Conservation (phyloP, 2,113 vertebrate genomes). For the Camelus dromedarius region DNA sequence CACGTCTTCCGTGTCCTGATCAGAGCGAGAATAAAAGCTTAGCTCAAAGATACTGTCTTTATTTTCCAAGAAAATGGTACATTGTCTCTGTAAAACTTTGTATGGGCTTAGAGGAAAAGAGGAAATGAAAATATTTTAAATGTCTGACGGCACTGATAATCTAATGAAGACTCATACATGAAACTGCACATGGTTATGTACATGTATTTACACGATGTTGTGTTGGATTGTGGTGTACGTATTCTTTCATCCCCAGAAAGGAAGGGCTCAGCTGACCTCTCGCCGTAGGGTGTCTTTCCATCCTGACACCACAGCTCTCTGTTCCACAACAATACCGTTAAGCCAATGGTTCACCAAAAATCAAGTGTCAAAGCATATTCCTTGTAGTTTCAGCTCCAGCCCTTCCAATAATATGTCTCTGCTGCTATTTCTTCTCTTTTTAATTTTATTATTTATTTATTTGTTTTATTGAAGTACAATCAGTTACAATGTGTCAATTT, state of each 20-base stretch:
- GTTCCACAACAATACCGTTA: too few relatives aligned
- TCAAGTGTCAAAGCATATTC: neutral
- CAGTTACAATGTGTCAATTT: neutral
- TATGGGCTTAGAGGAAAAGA: neutral
- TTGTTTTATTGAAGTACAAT: neutral
- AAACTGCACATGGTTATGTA: neutral
- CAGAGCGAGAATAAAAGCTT: neutral
- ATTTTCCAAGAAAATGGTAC: conserved; percentile 1
- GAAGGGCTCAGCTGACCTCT: neutral
- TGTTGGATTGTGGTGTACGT: neutral
- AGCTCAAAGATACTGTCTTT: neutral
- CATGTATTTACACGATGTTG: neutral
- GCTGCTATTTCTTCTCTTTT: neutral
- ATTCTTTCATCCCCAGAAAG: neutral
- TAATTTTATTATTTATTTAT: neutral
- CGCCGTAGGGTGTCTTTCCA: neutral
- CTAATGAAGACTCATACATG: neutral
- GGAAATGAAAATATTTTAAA: conserved; percentile 27
- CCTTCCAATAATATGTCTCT: neutral
- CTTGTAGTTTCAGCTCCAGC: neutral
- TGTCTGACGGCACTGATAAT: neutral
- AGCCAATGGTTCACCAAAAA: neutral
- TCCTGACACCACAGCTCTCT: neutral
- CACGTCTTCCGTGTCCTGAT: neutral
- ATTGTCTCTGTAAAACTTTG: neutral